Base-by-base conservation (phyloP, 64 coral and sea anemone genomes). In the Montipora foliosa region DNA sequence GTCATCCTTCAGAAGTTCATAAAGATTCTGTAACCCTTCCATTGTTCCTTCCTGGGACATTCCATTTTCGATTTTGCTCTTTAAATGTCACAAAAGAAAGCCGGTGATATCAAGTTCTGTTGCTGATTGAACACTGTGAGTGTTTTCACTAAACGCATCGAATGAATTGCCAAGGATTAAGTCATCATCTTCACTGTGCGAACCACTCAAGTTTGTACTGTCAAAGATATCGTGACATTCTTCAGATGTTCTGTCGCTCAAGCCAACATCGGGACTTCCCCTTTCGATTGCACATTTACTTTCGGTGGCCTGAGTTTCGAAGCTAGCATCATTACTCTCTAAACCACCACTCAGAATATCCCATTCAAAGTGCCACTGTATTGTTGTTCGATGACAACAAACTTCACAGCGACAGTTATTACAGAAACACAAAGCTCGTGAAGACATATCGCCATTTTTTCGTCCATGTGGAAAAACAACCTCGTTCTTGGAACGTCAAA, bases 11-110 rank as follows among this genome's bases (percentile, higher is more conserved):
- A 50, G n/a, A 74, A 67, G 48, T 58, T 88, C 87, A 58, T 88
- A 88, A 21, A 88, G 67, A 58, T 88, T 75, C 4, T 17, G 67
- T 57, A 88, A 71, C 21, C 67, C 70, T n/a, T 68, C 47, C 45
- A 89, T 17, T 53, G 87, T 89, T 16, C 15, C 87, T 89, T 89
- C 87, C 55, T 89, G 87, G 57, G 87, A 77, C 87, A 58, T 29
- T 5, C 87, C 87, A 76, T 89, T 20, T 20, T 89, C 21, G 1
- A 89, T 45, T 58, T 89, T 29, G 29, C 47, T 15, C 47, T 89
- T 67, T 10, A 77, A 21, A 89, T 67, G 59, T 0, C 69, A 1
- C 47, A 89, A 72, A 50, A 89, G 29, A 77, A 49, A 71, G 6
- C 67, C 51, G 20, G 14, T 57, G 5, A 89, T 89, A 52, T 89